These are phyloP conservation scores for Trypoxylon attenuatum DNA, from an alignment of 2,888 invertebrate species.

Conservation along the genomic window DNA sequence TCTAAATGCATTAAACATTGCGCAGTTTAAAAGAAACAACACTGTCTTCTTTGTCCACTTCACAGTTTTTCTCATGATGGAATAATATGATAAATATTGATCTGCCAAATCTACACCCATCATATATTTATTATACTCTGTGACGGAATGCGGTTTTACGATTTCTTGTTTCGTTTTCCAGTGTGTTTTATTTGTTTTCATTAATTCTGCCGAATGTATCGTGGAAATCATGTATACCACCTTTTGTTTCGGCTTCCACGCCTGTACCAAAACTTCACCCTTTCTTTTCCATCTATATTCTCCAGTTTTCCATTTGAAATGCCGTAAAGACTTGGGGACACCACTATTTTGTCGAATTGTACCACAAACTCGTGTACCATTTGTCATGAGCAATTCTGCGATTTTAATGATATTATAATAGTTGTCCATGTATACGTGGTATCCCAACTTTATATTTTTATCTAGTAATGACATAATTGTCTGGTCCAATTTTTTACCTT, in stretches of 20 bases:
- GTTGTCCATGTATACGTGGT: background rate
- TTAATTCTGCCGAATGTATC: background rate
- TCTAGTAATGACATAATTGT: background rate
- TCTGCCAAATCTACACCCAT: background rate
- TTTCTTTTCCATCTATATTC: background rate
- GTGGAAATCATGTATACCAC: background rate
- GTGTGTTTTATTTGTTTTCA: background rate
- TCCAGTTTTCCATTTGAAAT: background rate
- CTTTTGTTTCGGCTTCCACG: background rate
- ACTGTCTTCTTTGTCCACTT: background rate
- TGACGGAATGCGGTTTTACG: background rate
- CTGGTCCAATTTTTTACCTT: background rate
- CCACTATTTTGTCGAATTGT: background rate
- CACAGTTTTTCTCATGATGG: background rate
- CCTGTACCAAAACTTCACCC: background rate
- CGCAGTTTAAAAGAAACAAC: background rate
- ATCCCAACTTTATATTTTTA: background rate
- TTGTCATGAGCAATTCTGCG: background rate
- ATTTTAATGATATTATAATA: background rate
- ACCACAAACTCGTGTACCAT: background rate
- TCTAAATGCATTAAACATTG: conserved; percentile 22
- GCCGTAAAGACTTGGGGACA: background rate
- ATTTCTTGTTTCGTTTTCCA: background rate
- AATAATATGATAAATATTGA: background rate
- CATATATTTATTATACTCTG: background rate